Conservation (phyloP, 2,888 invertebrate species). For the Apamea anceps region DNA sequence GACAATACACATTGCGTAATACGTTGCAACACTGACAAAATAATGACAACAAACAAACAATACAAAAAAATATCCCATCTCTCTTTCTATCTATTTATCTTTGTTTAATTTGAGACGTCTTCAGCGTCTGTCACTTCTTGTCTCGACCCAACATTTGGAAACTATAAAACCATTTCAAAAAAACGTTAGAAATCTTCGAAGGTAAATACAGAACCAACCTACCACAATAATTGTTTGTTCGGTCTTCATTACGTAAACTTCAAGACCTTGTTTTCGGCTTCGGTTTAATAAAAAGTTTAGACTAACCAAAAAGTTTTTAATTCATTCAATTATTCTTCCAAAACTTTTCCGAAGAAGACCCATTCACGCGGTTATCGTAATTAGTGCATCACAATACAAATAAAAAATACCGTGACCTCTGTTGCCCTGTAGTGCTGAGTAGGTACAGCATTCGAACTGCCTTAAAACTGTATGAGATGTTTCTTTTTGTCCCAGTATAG, state of each 20-base stretch:
- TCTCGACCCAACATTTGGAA: neutral
- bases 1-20: neutral
- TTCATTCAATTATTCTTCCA: conserved; percentile 2
- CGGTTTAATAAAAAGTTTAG: conserved; percentile 27
- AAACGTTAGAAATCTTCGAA: neutral
- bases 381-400: conserved; percentile 19
- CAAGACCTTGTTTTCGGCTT: conserved; percentile 29
- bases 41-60: neutral
- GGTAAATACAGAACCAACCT: neutral
- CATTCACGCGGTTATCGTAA: conserved; percentile 5
- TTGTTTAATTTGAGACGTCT: too few relatives aligned
- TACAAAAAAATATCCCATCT: neutral
- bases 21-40: neutral
- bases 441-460: neutral
- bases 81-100: too few relatives aligned
- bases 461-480: neutral
- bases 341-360: conserved; percentile 3
- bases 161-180: neutral
- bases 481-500: neutral
- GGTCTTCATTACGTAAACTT: conserved; percentile 1
- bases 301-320: conserved; percentile 13
- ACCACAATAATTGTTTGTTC: conserved; percentile 7
- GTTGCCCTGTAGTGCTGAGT: neutral
- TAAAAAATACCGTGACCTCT: neutral
- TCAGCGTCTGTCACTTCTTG: neutral